A percentile compares a stretch with the other conserved stretches of the same genome.
phyloP scores from a whole-genome alignment of 2,888 invertebrate species.

The Drosophila nr. perissopoda region DNA sequence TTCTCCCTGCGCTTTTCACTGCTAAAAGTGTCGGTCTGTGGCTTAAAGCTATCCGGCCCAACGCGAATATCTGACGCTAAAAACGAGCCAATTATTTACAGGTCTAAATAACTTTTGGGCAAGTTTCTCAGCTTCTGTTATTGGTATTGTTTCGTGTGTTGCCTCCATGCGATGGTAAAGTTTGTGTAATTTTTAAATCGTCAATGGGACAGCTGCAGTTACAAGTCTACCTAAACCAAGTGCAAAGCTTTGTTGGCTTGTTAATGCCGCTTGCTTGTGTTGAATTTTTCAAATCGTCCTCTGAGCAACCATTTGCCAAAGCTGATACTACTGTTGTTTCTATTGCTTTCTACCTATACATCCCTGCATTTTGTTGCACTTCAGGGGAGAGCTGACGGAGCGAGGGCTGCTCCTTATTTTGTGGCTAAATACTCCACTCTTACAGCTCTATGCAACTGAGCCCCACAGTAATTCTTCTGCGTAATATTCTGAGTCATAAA shows the following conservation, averaged over 20 bases:
- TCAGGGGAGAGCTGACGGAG: conserved; percentile 30
- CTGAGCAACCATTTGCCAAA: conserved; percentile 68
- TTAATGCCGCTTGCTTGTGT: conserved; percentile 58
- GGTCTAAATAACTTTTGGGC: conserved; percentile 17
- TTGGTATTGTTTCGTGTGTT: conserved; percentile 39
- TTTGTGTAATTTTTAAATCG: conserved; percentile 65
- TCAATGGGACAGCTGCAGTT: conserved; percentile 33
- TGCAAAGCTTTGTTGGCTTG: conserved; percentile 41
- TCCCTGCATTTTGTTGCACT: conserved; percentile 73
- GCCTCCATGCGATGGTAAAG: conserved; percentile 38
- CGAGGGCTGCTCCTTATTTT: conserved; percentile 44
- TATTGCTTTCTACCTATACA: conserved; percentile 42
- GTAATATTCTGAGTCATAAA: background rate
- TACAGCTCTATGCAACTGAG: background rate
- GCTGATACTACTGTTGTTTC: conserved; percentile 49
- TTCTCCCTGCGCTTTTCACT: conserved; percentile 18
- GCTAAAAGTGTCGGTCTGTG: conserved; percentile 29
- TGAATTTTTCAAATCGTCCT: conserved; percentile 70
- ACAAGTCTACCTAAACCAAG: conserved; percentile 32
- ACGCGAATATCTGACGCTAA: conserved; percentile 2
- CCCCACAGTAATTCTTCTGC: background rate
- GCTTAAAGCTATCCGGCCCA: conserved; percentile 22
- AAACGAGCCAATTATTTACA: conserved; percentile 35
- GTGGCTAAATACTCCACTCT: background rate
- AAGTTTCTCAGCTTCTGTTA: conserved; percentile 19